Conservation (phyloP, 2,888 invertebrate genomes). For the Brachylomia viminalis region DNA sequence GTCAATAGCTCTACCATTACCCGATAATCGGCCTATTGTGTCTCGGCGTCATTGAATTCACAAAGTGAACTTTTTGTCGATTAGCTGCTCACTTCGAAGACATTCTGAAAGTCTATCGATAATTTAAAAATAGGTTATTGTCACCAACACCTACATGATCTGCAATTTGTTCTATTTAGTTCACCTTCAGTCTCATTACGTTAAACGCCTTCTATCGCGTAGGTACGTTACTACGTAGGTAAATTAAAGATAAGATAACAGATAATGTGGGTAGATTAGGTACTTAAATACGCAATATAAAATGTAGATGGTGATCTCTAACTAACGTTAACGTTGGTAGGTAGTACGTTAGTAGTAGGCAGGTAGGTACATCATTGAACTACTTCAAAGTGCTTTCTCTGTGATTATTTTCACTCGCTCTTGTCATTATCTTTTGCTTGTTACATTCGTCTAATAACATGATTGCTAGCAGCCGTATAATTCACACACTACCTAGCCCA, state of each 20-base stretch:
- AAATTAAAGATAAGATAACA: constrained; percentile 41
- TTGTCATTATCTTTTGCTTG: constrained; percentile 1
- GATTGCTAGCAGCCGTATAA: constrained; percentile 3
- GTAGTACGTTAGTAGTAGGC: background rate
- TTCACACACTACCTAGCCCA: background rate
- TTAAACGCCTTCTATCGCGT: constrained; percentile 28
- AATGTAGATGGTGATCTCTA: constrained; percentile 1
- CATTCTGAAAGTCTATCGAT: background rate
- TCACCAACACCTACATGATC: constrained; percentile 9
- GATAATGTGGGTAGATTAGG: constrained; percentile 14
- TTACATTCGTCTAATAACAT: constrained; percentile 14
- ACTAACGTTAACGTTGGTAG: background rate
- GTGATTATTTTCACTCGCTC: constrained; percentile 14
- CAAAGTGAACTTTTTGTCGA: constrained; percentile 49
- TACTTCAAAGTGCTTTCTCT: constrained; percentile 1
- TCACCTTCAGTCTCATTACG: constrained; percentile 27
- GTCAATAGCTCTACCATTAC: constrained; percentile 81
- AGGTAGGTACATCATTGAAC: background rate
- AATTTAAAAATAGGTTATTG: constrained; percentile 1
- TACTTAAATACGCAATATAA: background rate
- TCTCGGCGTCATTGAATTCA: constrained; percentile 54
- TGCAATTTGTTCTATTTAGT: constrained; percentile 7
- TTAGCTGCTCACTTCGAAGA: constrained; percentile 36
- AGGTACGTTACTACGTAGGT: constrained; percentile 26
- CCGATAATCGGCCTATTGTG: constrained; percentile 61